These are phyloP conservation scores for Trissolcus basalis DNA, from an alignment of 1,140 invertebrate genomes.

Conservation along the genomic window DNA sequence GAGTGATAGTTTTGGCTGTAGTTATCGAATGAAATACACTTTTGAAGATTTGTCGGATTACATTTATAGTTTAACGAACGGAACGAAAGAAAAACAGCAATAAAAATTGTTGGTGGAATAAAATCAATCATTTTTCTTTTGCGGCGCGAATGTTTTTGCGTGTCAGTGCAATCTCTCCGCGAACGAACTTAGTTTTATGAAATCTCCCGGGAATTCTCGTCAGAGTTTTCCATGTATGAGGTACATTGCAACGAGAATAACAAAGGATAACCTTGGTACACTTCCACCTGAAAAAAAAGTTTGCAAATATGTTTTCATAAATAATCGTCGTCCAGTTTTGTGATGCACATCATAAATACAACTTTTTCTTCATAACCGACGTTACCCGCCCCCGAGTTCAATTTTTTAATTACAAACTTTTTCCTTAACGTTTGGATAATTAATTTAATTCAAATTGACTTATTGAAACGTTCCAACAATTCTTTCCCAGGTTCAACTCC, in stretches of 20 bases:
- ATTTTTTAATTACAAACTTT: no score
- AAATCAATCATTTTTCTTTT: constrained; percentile 11
- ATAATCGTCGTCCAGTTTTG: neutral
- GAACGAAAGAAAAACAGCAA: neutral
- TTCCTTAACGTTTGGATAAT: no score
- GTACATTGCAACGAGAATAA: constrained; percentile 25
- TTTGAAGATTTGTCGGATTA: neutral
- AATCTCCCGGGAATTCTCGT: constrained; percentile 29
- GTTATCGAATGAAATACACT: no score
- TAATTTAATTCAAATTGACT: no score
- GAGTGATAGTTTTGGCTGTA: no score
- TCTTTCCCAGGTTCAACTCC: no score
- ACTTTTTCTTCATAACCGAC: neutral
- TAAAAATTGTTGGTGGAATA: neutral
- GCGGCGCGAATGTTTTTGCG: constrained; percentile 26
- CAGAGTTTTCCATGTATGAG: constrained; percentile 38
- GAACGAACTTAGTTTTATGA: constrained; percentile 8
- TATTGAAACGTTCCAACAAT: no score
- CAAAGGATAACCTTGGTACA: constrained; percentile 36
- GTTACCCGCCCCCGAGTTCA: no score
- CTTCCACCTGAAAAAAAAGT: constrained; percentile 46
- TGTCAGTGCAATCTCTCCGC: constrained; percentile 14
- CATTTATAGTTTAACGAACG: neutral
- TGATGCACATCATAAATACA: neutral
- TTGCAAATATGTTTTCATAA: constrained; percentile 7